Base-by-base conservation (phyloP, 2,888 invertebrate species). In the Eretmocerus hayati region DNA sequence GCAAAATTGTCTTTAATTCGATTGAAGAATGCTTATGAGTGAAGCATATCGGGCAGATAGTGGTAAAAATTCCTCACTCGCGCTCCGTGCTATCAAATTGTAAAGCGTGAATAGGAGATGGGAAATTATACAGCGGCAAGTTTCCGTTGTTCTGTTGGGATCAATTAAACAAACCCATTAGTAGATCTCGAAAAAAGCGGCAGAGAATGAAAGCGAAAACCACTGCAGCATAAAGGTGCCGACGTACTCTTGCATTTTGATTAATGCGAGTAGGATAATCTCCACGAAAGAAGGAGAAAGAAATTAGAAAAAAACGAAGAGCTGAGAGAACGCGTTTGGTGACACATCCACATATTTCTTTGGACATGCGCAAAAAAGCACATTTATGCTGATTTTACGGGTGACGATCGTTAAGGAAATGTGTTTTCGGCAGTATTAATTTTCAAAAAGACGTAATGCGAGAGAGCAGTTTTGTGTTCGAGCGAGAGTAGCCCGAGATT, bases 341-440 rank as follows among this genome's bases (percentile, higher is more conserved):
- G 11, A 11, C 8, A 26, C 8, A 26, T 19, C 36, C 6, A 31
- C 26, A n/a, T n/a, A 46, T 46, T 46, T 46, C 33, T 46, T 36
- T 9, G 26, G 30, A 20, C n/a, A 15, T 6, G 19, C 11, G 22
- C 20, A 23, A 13, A n/a, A 8, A 18, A 36, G 42, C 46, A 47
- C 18, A 41, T 4, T 41, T 47, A 47, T 47, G 46, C 36, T 47
- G 42, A 47, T 47, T 46, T 26, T 41, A 41, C 41, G 40, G 41
- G 13, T 40, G 23, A 16, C 23, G 18, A 19, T 46, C 32, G 22
- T 22, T 19, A 42, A 47, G 46, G 39, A 47, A 47, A 37, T 41
- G 30, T 21, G 16, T 18, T 5, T 13, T 8, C 8, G 35, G 9
- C 18, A 35, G 15, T 18, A 16, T 8, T 18, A 13, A 15, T 9